These are phyloP conservation scores for Dallia pectoralis DNA, from an alignment of 2,797 vertebrate species.

Conservation along the genomic window DNA sequence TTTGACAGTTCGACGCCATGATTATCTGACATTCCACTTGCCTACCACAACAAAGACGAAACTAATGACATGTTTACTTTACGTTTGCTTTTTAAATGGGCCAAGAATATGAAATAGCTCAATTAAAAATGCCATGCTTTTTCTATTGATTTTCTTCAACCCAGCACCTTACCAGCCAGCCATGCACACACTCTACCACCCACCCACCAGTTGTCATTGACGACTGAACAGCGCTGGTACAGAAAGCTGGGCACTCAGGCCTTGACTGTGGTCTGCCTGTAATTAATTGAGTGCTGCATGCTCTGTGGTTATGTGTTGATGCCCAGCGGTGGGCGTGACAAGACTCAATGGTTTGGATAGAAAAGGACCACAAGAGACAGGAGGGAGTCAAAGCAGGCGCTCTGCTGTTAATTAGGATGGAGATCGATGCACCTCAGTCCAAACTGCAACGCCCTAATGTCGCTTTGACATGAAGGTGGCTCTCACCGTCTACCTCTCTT, in stretches of 20 bases:
- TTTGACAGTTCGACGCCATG: background rate
- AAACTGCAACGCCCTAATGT: background rate
- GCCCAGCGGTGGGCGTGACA: slow-evolving; percentile 12
- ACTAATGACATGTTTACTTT: slow-evolving; percentile 43
- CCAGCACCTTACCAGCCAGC: too few species aligned
- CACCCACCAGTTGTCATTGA: background rate
- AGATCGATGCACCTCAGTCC: background rate
- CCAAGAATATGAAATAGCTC: slow-evolving; percentile 6
- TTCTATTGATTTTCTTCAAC: slow-evolving; percentile 6
- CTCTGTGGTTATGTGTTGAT: slow-evolving; percentile 19
- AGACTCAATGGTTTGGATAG: slow-evolving; percentile 8
- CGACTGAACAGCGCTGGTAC: background rate
- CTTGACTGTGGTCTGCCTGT: slow-evolving; percentile 12
- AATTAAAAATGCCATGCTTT: slow-evolving; percentile 24
- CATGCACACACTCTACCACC: background rate
- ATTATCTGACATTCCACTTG: slow-evolving; percentile 16
- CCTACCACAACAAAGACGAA: slow-evolving; percentile 28
- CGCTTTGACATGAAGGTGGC: slow-evolving; percentile 8
- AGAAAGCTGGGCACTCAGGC: background rate
- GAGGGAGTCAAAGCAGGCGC: slow-evolving; percentile 10
- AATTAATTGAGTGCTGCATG: slow-evolving; percentile 25
- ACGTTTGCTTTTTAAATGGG: slow-evolving; percentile 7
- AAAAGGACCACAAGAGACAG: slow-evolving; percentile 22
- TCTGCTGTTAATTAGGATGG: background rate
- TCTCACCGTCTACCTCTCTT: slow-evolving; percentile 30